phyloP scores from a whole-genome alignment of 2,113 vertebrate species.

The Falco punctatus region DNA sequence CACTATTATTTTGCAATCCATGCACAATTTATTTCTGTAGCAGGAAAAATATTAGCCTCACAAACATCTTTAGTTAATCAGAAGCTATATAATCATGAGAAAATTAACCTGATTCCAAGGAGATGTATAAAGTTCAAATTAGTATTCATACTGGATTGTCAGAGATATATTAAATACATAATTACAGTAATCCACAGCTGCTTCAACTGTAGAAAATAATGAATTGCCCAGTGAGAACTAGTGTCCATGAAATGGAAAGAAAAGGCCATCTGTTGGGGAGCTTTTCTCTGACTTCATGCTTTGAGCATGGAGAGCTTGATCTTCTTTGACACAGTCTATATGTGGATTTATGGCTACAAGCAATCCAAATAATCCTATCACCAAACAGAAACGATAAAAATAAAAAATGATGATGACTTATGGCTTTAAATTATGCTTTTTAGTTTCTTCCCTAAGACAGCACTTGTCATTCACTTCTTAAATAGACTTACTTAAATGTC shows the following conservation, averaged over 20 bases:
- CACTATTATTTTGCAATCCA: not conserved
- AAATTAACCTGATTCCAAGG: conserved; percentile 61
- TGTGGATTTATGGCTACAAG: not conserved
- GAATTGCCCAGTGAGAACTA: conserved; percentile 46
- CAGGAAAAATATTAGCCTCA: conserved; percentile 5
- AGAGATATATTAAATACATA: conserved; percentile 56
- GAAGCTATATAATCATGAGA: conserved; percentile 12
- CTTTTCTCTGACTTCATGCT: not conserved
- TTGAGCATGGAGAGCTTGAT: not conserved
- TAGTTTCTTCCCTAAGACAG: not conserved
- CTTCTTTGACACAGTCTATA: not conserved
- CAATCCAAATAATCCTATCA: not conserved
- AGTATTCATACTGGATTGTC: conserved; percentile 52
- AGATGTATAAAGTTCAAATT: conserved; percentile 61
- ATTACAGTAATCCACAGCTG: conserved; percentile 73
- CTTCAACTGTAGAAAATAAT: conserved; percentile 50
- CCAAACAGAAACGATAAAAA: not conserved
- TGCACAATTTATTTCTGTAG: not conserved
- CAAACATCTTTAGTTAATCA: conserved; percentile 39
- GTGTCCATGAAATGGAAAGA: conserved; percentile 20
- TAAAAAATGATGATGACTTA: not conserved
- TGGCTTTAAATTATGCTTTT: not conserved
- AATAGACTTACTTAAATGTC: not conserved
- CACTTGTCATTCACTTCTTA: not conserved
- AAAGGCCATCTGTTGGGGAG: conserved; percentile 27